Percentiles rank a stretch among this genome's conserved stretches.
Conservation (phyloP, 2,113 vertebrate species). For the Tenrec ecaudatus region DNA sequence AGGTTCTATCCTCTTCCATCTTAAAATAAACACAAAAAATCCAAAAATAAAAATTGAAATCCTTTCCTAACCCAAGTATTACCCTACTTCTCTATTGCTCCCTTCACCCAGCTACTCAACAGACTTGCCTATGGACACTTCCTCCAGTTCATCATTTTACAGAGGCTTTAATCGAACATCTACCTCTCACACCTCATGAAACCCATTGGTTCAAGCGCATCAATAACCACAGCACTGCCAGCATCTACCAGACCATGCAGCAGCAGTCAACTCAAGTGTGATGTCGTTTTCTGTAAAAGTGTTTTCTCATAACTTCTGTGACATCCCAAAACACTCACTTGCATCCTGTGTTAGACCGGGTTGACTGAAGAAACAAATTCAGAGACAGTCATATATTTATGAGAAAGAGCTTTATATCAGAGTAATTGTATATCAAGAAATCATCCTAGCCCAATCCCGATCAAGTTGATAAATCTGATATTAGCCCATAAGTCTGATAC, state of each 20-base stretch:
- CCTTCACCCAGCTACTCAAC: background rate
- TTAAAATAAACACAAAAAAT: slow-evolving; percentile 41
- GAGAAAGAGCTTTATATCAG: no score
- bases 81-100: background rate
- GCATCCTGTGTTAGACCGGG: no score
- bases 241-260: background rate
- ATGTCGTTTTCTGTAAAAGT: background rate
- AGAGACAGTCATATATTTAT: no score
- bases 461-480: no score
- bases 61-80: background rate
- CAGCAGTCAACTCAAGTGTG: background rate
- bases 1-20: background rate
- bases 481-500: no score
- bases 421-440: no score
- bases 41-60: background rate
- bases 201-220: background rate
- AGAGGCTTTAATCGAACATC: background rate
- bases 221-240: background rate
- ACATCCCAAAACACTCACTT: background rate
- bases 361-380: no score
- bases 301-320: background rate
- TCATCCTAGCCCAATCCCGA: no score
- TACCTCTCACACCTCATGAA: background rate
- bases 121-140: background rate
- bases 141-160: background rate